Percentiles rank a stretch among this genome's conserved stretches.
Conservation (phyloP, 2,797 vertebrate genomes). For the Halcyon chelicuti region DNA sequence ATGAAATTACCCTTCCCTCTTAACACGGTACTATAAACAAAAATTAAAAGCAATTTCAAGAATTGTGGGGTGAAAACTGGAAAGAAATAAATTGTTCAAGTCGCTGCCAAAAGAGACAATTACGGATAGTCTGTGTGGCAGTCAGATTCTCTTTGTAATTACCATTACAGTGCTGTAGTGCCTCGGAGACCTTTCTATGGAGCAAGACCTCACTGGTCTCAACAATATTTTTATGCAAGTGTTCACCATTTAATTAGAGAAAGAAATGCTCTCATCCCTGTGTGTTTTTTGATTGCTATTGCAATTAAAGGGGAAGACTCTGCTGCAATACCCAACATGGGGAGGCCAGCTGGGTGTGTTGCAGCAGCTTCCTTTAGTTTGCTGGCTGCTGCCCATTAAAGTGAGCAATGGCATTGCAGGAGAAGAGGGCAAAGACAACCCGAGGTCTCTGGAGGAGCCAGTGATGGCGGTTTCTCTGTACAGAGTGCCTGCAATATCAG, state of each 20-base stretch:
- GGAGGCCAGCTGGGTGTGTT: neutral
- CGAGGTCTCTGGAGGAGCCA: neutral
- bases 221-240: neutral
- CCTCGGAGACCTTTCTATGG: neutral
- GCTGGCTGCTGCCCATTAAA: neutral
- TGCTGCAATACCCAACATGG: fast-evolving
- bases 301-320: neutral
- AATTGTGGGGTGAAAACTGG: neutral
- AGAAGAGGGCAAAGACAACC: neutral
- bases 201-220: neutral
- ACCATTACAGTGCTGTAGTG: neutral
- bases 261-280: neutral
- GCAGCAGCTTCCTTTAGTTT: neutral
- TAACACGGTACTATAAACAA: neutral
- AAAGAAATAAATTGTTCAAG: conserved; percentile 9
- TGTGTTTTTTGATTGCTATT: neutral
- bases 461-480: neutral
- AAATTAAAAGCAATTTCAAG: conserved; percentile 32
- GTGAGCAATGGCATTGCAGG: neutral
- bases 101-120: neutral
- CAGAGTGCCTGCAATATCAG: neutral
- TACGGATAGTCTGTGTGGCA: neutral
- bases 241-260: neutral
- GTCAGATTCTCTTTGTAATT: neutral
- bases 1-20: conserved; percentile 1